A percentile compares a stretch with the other conserved stretches of the same genome.
phyloP scores from a whole-genome alignment of 2,888 invertebrate genomes.

The Nymphalis urticae region DNA sequence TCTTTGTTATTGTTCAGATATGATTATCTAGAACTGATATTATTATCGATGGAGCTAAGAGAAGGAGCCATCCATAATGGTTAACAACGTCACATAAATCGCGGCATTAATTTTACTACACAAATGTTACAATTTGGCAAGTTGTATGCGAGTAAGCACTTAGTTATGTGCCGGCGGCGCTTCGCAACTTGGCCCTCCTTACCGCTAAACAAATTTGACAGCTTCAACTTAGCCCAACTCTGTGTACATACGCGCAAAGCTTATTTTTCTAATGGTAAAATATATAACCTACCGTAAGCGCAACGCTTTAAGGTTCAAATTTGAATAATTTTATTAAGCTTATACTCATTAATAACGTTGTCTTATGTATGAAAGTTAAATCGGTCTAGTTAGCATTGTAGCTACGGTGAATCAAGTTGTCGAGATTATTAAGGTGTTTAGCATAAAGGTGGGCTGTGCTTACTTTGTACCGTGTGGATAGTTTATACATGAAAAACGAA shows the following conservation, averaged over 20 bases:
- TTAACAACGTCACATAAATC: constrained; percentile 67
- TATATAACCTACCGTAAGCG: constrained; percentile 4
- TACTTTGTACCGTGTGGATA: constrained; percentile 17
- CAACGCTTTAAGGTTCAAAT: constrained; percentile 16
- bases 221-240: constrained; percentile 77
- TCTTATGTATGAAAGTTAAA: constrained; percentile 61
- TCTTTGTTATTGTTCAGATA: too few relatives aligned
- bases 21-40: too few relatives aligned
- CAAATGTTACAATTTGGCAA: constrained; percentile 79
- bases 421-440: constrained; percentile 78
- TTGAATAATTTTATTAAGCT: background rate
- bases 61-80: constrained; percentile 33
- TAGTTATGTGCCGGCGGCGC: constrained; percentile 75
- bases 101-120: constrained; percentile 76
- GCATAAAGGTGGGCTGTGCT: constrained; percentile 40
- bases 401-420: constrained; percentile 74
- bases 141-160: constrained; percentile 75
- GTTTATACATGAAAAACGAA: constrained; percentile 2
- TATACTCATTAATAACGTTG: constrained; percentile 18
- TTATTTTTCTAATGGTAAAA: constrained; percentile 39
- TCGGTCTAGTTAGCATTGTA: constrained; percentile 76
- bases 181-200: constrained; percentile 73
- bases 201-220: constrained; percentile 82
- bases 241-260: constrained; percentile 63
- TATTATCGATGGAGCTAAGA: background rate